Evolutionary conservation across 2,888 invertebrate genomes (phyloP).

Genomic region (Monochamus alternatus): DNA sequence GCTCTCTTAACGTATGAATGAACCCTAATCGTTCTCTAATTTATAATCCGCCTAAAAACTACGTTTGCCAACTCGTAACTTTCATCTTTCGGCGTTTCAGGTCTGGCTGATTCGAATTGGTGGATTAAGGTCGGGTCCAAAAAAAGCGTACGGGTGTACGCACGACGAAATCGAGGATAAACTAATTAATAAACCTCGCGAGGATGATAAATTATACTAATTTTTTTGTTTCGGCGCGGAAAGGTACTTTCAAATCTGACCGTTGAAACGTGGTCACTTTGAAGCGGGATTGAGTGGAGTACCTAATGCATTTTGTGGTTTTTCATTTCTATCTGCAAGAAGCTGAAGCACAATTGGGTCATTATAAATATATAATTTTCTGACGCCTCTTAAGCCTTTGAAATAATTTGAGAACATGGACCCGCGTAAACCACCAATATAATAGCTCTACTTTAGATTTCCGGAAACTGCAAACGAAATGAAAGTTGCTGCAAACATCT

Average conservation of each 20-base stretch:
- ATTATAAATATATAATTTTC: too few relatives aligned
- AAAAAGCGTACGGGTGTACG: constrained; percentile 8
- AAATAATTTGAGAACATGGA: too few relatives aligned
- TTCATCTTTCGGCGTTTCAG: constrained; percentile 8
- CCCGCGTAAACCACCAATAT: too few relatives aligned
- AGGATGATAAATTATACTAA: constrained; percentile 7
- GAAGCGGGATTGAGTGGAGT: neutral
- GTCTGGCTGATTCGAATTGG: neutral
- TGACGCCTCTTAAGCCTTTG: too few relatives aligned
- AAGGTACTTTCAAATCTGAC: neutral
- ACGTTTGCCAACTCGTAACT: constrained; percentile 6
- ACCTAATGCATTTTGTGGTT: neutral
- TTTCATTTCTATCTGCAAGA: neutral
- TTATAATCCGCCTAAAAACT: constrained; percentile 1
- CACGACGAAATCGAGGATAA: constrained; percentile 30
- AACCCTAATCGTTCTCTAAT: neutral
- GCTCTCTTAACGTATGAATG: constrained; percentile 4
- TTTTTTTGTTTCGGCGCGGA: neutral
- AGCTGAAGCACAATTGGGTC: neutral
- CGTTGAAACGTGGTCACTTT: neutral
- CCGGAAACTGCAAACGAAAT: too few relatives aligned
- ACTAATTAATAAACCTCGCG: constrained; percentile 13
- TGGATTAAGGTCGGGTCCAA: constrained; percentile 16
- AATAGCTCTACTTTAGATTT: too few relatives aligned
- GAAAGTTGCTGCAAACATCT: too few relatives aligned